Evolutionary conservation across 2,113 vertebrate genomes (phyloP), one percentile per base, ranked within the genome.

Genomic region (Heterochromis multidens): DNA sequence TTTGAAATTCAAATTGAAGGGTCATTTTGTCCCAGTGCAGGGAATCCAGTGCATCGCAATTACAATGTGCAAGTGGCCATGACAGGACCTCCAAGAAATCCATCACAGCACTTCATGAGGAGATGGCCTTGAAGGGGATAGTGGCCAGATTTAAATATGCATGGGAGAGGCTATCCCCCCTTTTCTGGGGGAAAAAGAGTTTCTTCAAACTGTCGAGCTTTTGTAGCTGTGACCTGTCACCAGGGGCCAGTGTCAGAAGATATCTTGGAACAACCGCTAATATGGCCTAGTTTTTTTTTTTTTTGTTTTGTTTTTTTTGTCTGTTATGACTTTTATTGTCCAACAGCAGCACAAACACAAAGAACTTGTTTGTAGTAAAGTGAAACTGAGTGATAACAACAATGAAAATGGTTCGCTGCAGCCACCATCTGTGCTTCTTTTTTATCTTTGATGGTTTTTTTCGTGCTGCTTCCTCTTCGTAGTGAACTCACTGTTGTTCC

Each of bases 41-140:
- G 65, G 40, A 72, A 49, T 49, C 46, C 65, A 49, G 65, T 29
- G 46, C 23, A 12, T 40, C 11, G 10, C 11, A 40, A 12, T 40
- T 40, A 12, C 37, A 40, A 40, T 29, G 16, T 49, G 25, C 23
- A 72, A 46, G 4, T 12, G 0, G 2, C 25, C 25, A 49, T 29
- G 2, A 49, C 27, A 72, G 0, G 25, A 13, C 0, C 49, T 49
- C 40, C 17, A 72, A 49, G 1, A 72, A 70, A 72, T 4, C 40
- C 67, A 31, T 74, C 63, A 17, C 63, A 27, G 25, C 25, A 52
- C 43, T 31, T 74, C 6, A 52, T 7, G 17, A 43, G 63, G 37
- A 67, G 63, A 43, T 16, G 63, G 4, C n/a, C 35, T 10, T 0
- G 0, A 43, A 43, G 13, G 63, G 35, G 23, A 43, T 25, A 43